Base-by-base conservation (phyloP, 2,113 vertebrate genomes). In the Catagonus wagneri region DNA sequence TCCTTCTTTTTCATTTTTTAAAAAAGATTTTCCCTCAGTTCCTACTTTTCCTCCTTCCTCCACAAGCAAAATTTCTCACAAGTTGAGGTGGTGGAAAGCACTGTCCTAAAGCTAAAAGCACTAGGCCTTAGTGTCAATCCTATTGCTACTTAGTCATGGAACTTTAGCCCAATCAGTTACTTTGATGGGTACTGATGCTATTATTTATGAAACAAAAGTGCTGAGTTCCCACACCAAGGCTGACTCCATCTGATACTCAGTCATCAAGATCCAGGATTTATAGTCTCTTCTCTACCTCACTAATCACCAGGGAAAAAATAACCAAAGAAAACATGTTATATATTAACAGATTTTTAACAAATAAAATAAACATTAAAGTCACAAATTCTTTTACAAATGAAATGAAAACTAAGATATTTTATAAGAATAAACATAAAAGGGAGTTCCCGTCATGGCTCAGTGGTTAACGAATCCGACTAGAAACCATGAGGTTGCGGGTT, bases 261-360 rank as follows among this genome's bases (percentile, higher is more conserved):
- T 13, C 9, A 25, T 36, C 20, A 68, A 65, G 27, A 71, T 68
- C 12, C 39, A 58, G 68, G 29, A 20, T 52, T 50, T 13, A 0
- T 69, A 19, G 44, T 83, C 36, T n/a, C 3, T 65, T 54, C 65
- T 81, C 36, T 71, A 79, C 36, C 27, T 81, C 19, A 12, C 23
- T 66, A 58, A 39, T 69, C 23, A 63, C 23, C 27, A 66, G n/a
- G 39, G 52, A 23, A 29, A 76, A 80, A 72, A 83, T 74, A 71
- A 60, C 17, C 4, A 60, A 29, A 44, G 44, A 91, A 76, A 93
- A 75, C 3, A 56, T n/a, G 83, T 58, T 44, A 50, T 76, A 44
- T 54, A 66, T 16, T 69, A 56, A 65, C 29, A 89, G 34, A 71
- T 85, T 81, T 88, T 80, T 89, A 81, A 68, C 36, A 85, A 90